Evolutionary conservation across 1,140 invertebrate genomes (phyloP), one percentile per base, ranked within the genome.

Genomic region (Trichonephila clavipes): DNA sequence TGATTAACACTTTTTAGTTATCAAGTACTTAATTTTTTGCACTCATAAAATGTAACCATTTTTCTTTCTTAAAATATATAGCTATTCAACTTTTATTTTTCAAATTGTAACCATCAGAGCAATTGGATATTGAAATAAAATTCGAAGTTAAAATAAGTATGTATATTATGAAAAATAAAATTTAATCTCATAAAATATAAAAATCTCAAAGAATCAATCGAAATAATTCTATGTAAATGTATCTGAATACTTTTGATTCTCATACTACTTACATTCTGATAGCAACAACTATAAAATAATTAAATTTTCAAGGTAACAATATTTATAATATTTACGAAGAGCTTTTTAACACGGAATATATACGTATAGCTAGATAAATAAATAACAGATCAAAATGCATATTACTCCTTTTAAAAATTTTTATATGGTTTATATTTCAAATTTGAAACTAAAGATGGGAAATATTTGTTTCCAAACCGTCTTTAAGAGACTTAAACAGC

Each of bases 291-390:
- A 77, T 77, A 77, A 77, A 77, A 28, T 34, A 51, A 51, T 10
- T 51, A 34, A 12, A 4, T 40, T 34, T 77, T 19, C 19, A 21
- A 77, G 34, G 34, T 77, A 77, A 40, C 28, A 77, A 40, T 18
- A 77, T 77, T 14, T 77, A 77, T 77, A 77, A 77, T 34, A 77
- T 77, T 77, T 77, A 34, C 14, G 16, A 77, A 77, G 28, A 40
- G 21, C 16, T 77, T 34, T 40, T 34, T 40, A 77, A 6, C 24
- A 77, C 0, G 34, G 34, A 77, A 77, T 77, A 34, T 34, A 28
- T 18, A 18, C 18, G 16, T 40, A 77, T 51, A 51, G 4, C 7
- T 51, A 51, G 7, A 51, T 51, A 40, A 40, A 40, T 51, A 51
- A 0, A 51, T 51, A 51, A 12, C 10, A 12, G 51, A 12, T 51